phyloP scores from a whole-genome alignment of 2,113 vertebrate genomes.

The Ramphastos sulfuratus region DNA sequence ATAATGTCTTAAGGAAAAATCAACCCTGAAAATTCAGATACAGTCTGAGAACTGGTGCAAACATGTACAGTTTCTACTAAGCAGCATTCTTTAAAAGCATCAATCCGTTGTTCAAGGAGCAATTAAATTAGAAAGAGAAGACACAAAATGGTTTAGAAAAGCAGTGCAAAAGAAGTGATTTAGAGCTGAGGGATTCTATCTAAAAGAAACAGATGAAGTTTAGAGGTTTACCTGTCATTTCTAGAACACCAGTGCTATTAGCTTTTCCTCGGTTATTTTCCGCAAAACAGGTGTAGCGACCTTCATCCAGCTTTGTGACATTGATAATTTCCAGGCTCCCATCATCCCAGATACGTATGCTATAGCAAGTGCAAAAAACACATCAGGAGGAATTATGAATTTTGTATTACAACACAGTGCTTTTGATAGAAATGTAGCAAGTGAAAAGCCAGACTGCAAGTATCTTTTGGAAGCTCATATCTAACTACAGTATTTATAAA shows the following conservation, averaged over 20 bases:
- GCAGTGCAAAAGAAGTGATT: not conserved
- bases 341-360: constrained; percentile 91
- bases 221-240: constrained; percentile 83
- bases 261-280: constrained; percentile 92
- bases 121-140: not conserved
- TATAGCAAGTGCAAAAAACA: constrained; percentile 55
- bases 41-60: not conserved
- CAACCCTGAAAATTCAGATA: not conserved
- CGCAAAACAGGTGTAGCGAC: constrained; percentile 93
- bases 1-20: not conserved
- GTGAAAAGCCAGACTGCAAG: not conserved
- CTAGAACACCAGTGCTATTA: constrained; percentile 88
- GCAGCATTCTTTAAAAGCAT: not conserved
- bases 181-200: not conserved
- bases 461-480: not conserved
- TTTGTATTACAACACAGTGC: not conserved
- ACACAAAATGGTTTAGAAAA: not conserved
- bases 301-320: constrained; percentile 87
- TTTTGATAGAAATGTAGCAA: not conserved
- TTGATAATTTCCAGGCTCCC: constrained; percentile 95
- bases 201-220: not conserved
- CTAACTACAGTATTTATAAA: not conserved
- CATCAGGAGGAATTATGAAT: not conserved
- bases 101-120: not conserved
- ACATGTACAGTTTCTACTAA: not conserved